These are phyloP conservation scores for Oceanodroma tethys DNA, from an alignment of 2,113 vertebrate genomes.

Conservation along the genomic window DNA sequence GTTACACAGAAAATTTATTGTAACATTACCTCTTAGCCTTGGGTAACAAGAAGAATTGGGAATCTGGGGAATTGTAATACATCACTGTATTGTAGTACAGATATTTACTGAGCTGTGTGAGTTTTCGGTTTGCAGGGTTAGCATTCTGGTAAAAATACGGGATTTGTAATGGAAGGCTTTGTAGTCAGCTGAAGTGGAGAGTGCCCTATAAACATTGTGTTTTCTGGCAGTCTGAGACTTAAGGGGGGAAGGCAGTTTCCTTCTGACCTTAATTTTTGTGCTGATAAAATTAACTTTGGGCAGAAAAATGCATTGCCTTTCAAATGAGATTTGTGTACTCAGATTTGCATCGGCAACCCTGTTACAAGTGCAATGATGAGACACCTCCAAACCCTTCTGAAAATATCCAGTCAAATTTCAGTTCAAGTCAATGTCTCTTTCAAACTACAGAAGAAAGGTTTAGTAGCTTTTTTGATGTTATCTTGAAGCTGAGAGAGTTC, in stretches of 20 bases:
- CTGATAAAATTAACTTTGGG: not conserved
- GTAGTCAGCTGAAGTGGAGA: not conserved
- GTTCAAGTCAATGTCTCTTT: not conserved
- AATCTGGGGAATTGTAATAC: not conserved
- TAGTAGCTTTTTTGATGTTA: not conserved
- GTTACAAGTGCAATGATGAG: not conserved
- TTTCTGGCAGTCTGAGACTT: not conserved
- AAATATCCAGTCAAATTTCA: not conserved
- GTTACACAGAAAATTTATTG: not conserved
- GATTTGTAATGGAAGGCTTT: not conserved
- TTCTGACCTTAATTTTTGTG: not conserved
- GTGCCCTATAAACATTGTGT: not conserved
- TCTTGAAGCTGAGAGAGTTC: not conserved
- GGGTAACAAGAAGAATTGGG: not conserved
- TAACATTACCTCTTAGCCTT: not conserved
- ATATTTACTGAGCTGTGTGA: not conserved
- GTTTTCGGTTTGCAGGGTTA: not conserved
- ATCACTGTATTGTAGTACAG: not conserved
- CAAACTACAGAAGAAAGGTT: not conserved
- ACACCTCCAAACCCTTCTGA: not conserved
- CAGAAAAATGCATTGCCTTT: not conserved
- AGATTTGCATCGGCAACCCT: not conserved
- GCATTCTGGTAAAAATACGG: not conserved
- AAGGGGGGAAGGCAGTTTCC: not conserved
- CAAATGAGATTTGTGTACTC: not conserved